Evolutionary conservation across 37 sponge, comb jelly and placozoan genomes (phyloP).

Genomic region (Spongilla lacustris): DNA sequence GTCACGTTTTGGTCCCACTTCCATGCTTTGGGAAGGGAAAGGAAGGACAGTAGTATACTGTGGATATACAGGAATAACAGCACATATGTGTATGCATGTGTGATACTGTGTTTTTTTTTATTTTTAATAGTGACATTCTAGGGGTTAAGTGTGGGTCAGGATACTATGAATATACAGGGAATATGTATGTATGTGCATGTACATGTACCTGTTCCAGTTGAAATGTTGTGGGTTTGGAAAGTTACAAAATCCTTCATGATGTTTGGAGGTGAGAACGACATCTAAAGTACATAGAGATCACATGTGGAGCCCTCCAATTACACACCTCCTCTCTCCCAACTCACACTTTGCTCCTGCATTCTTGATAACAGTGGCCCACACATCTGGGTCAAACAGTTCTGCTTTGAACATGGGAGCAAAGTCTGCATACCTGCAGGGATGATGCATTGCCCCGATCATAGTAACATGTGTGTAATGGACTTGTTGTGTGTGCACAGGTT

Average conservation of each 20-base stretch:
- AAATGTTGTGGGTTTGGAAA: conserved; percentile 69
- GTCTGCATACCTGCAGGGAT: conserved; percentile 56
- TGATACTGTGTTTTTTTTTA: too few relatives aligned
- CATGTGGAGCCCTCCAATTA: too few relatives aligned
- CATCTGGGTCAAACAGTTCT: conserved; percentile 76
- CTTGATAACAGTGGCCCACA: conserved; percentile 81
- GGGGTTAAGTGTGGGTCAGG: too few relatives aligned
- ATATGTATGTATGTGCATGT: neutral
- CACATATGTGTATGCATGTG: too few relatives aligned
- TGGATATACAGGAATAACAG: too few relatives aligned
- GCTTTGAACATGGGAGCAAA: conserved; percentile 90
- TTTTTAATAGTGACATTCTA: too few relatives aligned
- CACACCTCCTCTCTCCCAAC: too few relatives aligned
- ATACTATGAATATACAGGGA: too few relatives aligned
- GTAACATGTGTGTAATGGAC: neutral
- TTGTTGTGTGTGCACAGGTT: neutral
- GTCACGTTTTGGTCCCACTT: conserved; percentile 73
- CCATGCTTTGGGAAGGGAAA: conserved; percentile 16
- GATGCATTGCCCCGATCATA: too few relatives aligned
- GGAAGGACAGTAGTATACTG: too few relatives aligned
- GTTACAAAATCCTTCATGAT: conserved; percentile 89
- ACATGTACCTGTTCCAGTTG: conserved; percentile 76
- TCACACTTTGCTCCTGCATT: conserved; percentile 86
- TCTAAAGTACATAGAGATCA: conserved; percentile 51
- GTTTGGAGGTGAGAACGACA: conserved; percentile 83